Base-by-base conservation (phyloP, 2,113 vertebrate species). In the Scortum barcoo region DNA sequence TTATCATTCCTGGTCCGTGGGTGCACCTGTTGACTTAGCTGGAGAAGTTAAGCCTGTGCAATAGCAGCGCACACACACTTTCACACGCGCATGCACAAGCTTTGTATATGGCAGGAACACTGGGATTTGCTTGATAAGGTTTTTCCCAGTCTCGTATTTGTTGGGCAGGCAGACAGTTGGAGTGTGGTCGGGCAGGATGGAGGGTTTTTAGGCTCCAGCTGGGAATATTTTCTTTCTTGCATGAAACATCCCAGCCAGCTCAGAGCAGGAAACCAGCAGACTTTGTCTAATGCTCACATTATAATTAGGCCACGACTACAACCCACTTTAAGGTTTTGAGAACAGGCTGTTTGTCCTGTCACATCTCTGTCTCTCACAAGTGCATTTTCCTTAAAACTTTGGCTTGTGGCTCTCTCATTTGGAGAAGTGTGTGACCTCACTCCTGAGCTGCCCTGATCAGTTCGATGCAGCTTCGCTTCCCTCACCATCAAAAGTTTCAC, bases 351-450 rank as follows among this genome's bases (percentile, higher is more conserved):
- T 79, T 62, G 40, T n/a, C 7, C 1, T n/a, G 16, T 76, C 40
- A 4, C 26, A 7, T 53, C 48, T 70, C 42, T 57, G 19, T 54
- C 30, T 71, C 24, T 3, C 13, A 36, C 11, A 38, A 26, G 53
- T 51, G n/a, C 30, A 56, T 79, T 51, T 71, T 61, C 33, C 70
- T 60, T 36, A 11, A 62, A 48, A 48, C 53, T 48, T 63, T 60
- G 53, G 53, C 69, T 67, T 48, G 50, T 56, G 22, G 65, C 9
- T 0, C 14, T 36, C 42, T 58, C 28, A 7, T 38, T 80, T 60
- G 58, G 60, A 77, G 26, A 86, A 83, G 26, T 20, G 50, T 56
- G 28, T 61, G 80, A 76, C 84, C 83, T 79, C 40, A 30, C 81
- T 73, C 58, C 54, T 60, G 75, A 63, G 80, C 60, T 62, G 60